Evolutionary conservation across 1,140 invertebrate species (phyloP).

Genomic region (Drosophila pachea): DNA sequence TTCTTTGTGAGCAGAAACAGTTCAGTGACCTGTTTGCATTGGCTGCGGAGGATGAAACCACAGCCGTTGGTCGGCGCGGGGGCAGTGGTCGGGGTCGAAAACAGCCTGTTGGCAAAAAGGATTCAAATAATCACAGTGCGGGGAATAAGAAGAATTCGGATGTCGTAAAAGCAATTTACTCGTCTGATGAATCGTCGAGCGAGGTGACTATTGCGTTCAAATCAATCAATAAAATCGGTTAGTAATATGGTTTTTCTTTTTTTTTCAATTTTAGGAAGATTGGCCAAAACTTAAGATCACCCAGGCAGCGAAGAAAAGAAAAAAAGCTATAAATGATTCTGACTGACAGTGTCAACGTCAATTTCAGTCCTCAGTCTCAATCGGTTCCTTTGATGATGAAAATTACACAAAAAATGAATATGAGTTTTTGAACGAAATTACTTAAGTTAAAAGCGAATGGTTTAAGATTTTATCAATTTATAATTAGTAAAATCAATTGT

Average conservation of each 20-base stretch:
- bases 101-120: conserved; percentile 72
- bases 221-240: neutral
- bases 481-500: conserved; percentile 49
- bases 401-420: conserved; percentile 48
- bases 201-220: conserved; percentile 37
- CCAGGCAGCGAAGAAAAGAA: conserved; percentile 72
- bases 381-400: conserved; percentile 45
- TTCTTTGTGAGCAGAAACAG: conserved; percentile 84
- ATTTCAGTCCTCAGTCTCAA: conserved; percentile 20
- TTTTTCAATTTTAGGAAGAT: conserved; percentile 61
- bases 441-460: conserved; percentile 38
- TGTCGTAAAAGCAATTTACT: conserved; percentile 71
- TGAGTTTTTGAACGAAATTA: conserved; percentile 54
- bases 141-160: conserved; percentile 74
- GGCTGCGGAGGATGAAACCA: conserved; percentile 90
- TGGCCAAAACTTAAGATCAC: conserved; percentile 75
- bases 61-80: conserved; percentile 72
- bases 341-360: conserved; percentile 70
- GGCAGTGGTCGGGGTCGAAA: conserved; percentile 75
- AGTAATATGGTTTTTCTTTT: neutral
- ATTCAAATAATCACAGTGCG: conserved; percentile 67
- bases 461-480: conserved; percentile 48
- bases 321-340: conserved; percentile 77
- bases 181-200: conserved; percentile 76
- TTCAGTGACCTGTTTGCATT: conserved; percentile 94